A percentile compares a stretch with the other conserved stretches of the same genome.
These are phyloP conservation scores for Lasioglossum vierecki DNA, from an alignment of 2,888 invertebrate species.

Conservation along the genomic window DNA sequence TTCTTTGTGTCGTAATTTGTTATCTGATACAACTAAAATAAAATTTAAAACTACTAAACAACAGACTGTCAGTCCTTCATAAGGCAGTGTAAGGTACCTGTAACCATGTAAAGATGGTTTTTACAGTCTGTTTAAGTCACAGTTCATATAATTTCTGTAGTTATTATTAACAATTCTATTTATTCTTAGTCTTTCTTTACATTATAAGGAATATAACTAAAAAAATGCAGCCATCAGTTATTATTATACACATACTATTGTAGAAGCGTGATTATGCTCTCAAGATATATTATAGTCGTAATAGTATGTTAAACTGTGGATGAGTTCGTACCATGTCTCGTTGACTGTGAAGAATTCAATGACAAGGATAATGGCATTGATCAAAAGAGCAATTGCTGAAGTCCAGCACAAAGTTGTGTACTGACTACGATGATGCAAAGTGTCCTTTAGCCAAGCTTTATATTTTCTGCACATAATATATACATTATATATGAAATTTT, in stretches of 20 bases:
- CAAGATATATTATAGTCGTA: background rate
- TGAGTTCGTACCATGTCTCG: conserved; percentile 68
- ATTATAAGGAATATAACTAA: background rate
- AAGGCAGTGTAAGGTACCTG: conserved; percentile 84
- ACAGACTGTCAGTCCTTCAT: conserved; percentile 86
- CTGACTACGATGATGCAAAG: conserved; percentile 85
- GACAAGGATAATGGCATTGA: conserved; percentile 85
- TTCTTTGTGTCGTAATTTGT: conserved; percentile 87
- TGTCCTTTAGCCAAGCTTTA: conserved; percentile 85
- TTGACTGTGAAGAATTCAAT: conserved; percentile 81
- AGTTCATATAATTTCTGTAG: background rate
- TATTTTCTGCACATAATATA: conserved; percentile 81
- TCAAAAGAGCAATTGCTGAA: conserved; percentile 86
- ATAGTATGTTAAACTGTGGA: conserved; percentile 2
- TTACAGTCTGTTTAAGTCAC: background rate
- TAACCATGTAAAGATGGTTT: conserved; percentile 71
- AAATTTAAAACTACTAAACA: conserved; percentile 86
- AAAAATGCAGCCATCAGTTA: background rate
- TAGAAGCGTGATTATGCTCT: conserved; percentile 1
- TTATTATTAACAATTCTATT: background rate
- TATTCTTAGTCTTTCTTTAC: background rate
- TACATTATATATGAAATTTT: conserved; percentile 9
- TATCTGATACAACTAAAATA: conserved; percentile 87
- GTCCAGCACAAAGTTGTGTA: conserved; percentile 89
- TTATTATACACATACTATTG: background rate